Base-by-base conservation (phyloP, 1,140 invertebrate genomes). In the Diachasmimorpha longicaudata region DNA sequence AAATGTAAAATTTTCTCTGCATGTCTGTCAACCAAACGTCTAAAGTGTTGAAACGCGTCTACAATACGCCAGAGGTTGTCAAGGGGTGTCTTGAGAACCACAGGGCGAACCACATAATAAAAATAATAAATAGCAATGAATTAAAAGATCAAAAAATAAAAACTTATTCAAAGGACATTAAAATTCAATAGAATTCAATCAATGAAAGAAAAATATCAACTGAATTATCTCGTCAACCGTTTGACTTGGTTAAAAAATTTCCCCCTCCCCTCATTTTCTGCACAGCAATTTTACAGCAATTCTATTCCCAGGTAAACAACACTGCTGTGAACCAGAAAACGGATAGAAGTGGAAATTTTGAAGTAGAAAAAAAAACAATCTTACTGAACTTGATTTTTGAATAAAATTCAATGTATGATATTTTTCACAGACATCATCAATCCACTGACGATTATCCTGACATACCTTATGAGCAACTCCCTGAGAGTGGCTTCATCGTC, bases 391-490 rank as follows among this genome's bases (percentile, higher is more conserved):
- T 8, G 19, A 16, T 19, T 16, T 21, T 55, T n/a, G n/a, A n/a
- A n/a, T 55, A 19, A 42, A 6, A 6, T 42, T 42, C 39, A 11
- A 42, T 11, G 9, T 42, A 1, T 42, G 1, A 42, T 42, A 10
- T 42, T 42, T 42, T 10, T 10, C 11, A n/a, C n/a, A 9, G 39
- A 10, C 3, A 42, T n/a, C 48, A n/a, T 14, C 9, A 9, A 52
- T 52, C n/a, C n/a, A n/a, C 2, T 52, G 48, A 63, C 21, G 23
- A 63, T n/a, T 8, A 16, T 6, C 58, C 48, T 39, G 42, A 91
- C 91, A 89, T 94, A 95, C 94, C 94, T 95, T 93, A 95, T 92
- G 90, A 95, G 93, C 91, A 95, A 92, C 92, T 95, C 93, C 91
- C 93, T 93, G 89, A 95, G 93, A 92, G 93, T 94, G 86, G 93